Evolutionary conservation across 2,113 vertebrate genomes (phyloP).

Genomic region (Lasiurus borealis): DNA sequence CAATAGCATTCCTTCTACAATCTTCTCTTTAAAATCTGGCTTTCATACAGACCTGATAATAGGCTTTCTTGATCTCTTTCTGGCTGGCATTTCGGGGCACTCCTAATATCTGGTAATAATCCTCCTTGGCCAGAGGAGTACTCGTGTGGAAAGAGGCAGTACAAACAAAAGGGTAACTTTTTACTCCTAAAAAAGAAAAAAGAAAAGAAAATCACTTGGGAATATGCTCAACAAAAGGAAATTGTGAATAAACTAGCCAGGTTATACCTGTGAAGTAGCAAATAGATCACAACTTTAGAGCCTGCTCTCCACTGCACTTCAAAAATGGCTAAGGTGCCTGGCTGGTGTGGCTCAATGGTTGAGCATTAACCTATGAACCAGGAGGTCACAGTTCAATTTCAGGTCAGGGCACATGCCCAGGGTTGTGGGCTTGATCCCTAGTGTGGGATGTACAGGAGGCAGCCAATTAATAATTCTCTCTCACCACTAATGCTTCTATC

Average conservation of each 20-base stretch:
- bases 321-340: background rate
- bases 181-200: conserved; percentile 69
- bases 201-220: conserved; percentile 60
- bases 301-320: background rate
- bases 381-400: too few relatives aligned
- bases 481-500: too few relatives aligned
- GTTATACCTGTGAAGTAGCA: background rate
- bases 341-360: too few relatives aligned
- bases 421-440: too few relatives aligned
- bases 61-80: conserved; percentile 99
- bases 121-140: conserved; percentile 89
- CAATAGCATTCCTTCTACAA: background rate
- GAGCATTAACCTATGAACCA: too few relatives aligned
- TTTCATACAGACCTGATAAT: conserved; percentile 93
- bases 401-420: too few relatives aligned
- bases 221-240: conserved; percentile 31
- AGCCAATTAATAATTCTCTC: too few relatives aligned
- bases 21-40: conserved; percentile 1
- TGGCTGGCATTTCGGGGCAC: conserved; percentile 93
- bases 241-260: background rate
- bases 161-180: conserved; percentile 72
- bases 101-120: conserved; percentile 96
- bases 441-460: too few relatives aligned
- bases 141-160: conserved; percentile 92
- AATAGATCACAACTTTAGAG: background rate